Evolutionary conservation across 2,797 vertebrate species (phyloP).

Genomic region (Sebastes jordani): DNA sequence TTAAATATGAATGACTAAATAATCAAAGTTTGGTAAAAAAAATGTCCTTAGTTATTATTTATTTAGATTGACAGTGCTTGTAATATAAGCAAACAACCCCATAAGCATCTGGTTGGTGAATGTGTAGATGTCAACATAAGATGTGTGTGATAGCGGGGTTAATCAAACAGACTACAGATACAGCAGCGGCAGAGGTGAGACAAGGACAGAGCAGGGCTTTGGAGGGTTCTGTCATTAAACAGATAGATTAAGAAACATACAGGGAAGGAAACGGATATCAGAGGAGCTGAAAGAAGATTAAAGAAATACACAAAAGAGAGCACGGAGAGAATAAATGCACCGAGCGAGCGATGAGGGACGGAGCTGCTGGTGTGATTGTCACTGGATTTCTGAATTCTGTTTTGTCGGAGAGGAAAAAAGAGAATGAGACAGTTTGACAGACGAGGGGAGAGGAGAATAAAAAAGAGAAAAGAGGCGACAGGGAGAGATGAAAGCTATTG

Average conservation of each 20-base stretch:
- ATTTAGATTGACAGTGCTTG: background rate
- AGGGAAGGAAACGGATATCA: background rate
- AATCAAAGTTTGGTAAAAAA: background rate
- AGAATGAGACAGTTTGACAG: constrained; percentile 28
- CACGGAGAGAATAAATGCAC: background rate
- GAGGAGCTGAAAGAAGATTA: constrained; percentile 20
- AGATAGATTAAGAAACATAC: background rate
- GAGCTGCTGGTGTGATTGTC: constrained; percentile 9
- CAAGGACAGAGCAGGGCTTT: background rate
- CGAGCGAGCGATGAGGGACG: background rate
- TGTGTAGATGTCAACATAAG: background rate
- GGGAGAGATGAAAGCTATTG: constrained; percentile 52
- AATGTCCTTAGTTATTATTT: background rate
- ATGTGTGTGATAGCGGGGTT: background rate
- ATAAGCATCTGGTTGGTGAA: background rate
- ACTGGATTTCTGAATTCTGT: constrained; percentile 23
- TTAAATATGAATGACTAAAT: background rate
- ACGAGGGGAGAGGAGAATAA: background rate
- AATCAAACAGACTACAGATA: background rate
- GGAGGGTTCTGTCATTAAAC: background rate
- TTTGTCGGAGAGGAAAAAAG: constrained; percentile 4
- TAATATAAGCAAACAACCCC: background rate
- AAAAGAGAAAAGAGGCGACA: background rate
- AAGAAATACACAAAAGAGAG: background rate
- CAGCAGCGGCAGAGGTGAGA: background rate